phyloP scores from a whole-genome alignment of 2,888 invertebrate species.

The Pristionchus japonicus region DNA sequence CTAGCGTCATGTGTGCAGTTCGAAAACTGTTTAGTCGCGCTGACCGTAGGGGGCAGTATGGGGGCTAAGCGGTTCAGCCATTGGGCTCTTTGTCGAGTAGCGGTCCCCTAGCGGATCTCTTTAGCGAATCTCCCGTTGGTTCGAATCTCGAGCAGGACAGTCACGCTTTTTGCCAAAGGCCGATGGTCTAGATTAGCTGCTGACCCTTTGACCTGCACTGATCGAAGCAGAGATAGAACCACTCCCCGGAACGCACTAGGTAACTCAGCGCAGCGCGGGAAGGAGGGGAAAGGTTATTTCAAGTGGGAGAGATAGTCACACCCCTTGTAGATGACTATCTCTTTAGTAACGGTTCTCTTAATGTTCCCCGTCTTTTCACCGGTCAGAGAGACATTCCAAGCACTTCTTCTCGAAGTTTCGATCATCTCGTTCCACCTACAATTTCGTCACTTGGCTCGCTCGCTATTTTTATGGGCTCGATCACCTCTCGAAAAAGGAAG shows the following conservation, averaged over 20 bases:
- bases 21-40: slow-evolving; percentile 17
- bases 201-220: too few relatives aligned
- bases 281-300: background rate
- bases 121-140: background rate
- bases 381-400: too few relatives aligned
- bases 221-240: too few relatives aligned
- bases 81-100: background rate
- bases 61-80: slow-evolving; percentile 1
- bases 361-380: too few relatives aligned
- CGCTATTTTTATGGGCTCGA: background rate
- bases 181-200: too few relatives aligned
- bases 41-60: background rate
- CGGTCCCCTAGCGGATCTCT: background rate
- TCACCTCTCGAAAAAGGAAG: background rate
- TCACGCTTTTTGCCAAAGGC: too few relatives aligned
- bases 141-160: background rate
- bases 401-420: background rate
- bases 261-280: background rate
- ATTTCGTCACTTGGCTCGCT: background rate
- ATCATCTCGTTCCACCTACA: background rate
- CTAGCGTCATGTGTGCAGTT: slow-evolving; percentile 6
- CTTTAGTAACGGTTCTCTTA: too few relatives aligned
- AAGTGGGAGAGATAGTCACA: background rate
- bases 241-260: background rate
- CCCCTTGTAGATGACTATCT: background rate